Percentiles rank a stretch among this genome's conserved stretches.
Evolutionary conservation across 2,797 vertebrate genomes (phyloP).

Genomic region (Catamblyrhynchus diadema): DNA sequence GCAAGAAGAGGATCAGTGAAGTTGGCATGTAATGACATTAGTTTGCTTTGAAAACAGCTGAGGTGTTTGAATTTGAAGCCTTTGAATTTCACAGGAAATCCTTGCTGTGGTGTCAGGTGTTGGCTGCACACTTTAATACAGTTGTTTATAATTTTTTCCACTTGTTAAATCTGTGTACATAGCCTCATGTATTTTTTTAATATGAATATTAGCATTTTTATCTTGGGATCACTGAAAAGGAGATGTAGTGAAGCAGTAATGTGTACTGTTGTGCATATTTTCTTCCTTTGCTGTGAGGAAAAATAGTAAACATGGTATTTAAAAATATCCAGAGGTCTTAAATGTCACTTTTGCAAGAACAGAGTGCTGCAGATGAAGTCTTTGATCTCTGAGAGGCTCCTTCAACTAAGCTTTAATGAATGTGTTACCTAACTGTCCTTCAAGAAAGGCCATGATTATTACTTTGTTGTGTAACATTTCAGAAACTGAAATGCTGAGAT

Average conservation of each 20-base stretch:
- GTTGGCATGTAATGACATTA: neutral
- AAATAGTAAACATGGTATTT: conserved; percentile 17
- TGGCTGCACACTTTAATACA: neutral
- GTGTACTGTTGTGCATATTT: neutral
- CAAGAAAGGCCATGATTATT: neutral
- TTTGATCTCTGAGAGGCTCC: conserved; percentile 50
- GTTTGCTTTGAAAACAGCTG: neutral
- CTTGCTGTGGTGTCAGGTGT: neutral
- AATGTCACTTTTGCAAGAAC: conserved; percentile 11
- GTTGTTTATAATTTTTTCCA: neutral
- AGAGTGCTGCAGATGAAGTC: neutral
- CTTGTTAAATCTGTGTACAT: neutral
- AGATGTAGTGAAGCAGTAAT: neutral
- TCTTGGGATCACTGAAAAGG: neutral
- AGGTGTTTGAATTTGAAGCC: neutral
- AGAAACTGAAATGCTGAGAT: neutral
- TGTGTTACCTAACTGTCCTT: conserved; percentile 52
- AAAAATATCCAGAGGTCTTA: conserved; percentile 28
- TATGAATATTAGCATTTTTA: neutral
- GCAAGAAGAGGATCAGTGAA: neutral
- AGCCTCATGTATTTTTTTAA: neutral
- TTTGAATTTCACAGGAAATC: conserved; percentile 15
- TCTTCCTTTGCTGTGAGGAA: neutral
- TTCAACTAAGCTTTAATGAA: conserved; percentile 36
- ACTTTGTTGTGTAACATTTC: conserved; percentile 19